Conservation (phyloP, 2,797 vertebrate species). For the Nannoperca australis region DNA sequence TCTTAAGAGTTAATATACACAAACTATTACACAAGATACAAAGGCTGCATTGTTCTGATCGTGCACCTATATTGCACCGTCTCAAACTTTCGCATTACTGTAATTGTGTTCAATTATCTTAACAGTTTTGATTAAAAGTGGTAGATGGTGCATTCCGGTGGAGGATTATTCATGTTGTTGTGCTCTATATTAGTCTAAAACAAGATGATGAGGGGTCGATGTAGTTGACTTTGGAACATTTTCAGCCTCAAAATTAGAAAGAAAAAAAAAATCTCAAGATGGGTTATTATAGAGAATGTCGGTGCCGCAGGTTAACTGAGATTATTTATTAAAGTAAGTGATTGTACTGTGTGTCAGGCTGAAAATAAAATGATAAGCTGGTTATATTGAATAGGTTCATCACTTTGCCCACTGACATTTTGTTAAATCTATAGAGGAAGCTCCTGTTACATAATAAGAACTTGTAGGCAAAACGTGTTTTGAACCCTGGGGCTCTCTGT, state of each 20-base stretch:
- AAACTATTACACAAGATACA: conserved; percentile 73
- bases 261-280: not conserved
- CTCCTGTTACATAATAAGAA: conserved; percentile 81
- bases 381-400: conserved; percentile 63
- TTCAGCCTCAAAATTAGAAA: conserved; percentile 29
- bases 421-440: conserved; percentile 64
- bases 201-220: conserved; percentile 34
- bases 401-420: conserved; percentile 70
- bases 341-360: conserved; percentile 40
- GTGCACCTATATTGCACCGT: conserved; percentile 59
- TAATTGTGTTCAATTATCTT: conserved; percentile 84
- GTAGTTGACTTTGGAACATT: conserved; percentile 45
- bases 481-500: conserved; percentile 84
- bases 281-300: conserved; percentile 38
- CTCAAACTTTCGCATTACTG: conserved; percentile 74
- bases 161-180: conserved; percentile 59
- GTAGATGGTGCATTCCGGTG: conserved; percentile 60
- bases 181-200: conserved; percentile 50
- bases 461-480: conserved; percentile 56
- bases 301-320: conserved; percentile 23
- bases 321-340: conserved; percentile 59
- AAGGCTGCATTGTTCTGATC: conserved; percentile 74
- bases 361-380: conserved; percentile 56
- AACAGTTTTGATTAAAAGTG: conserved; percentile 80
- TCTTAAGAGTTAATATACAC: conserved; percentile 78